phyloP scores from a whole-genome alignment of 2,113 vertebrate genomes.

The Eudyptes chrysolophus region DNA sequence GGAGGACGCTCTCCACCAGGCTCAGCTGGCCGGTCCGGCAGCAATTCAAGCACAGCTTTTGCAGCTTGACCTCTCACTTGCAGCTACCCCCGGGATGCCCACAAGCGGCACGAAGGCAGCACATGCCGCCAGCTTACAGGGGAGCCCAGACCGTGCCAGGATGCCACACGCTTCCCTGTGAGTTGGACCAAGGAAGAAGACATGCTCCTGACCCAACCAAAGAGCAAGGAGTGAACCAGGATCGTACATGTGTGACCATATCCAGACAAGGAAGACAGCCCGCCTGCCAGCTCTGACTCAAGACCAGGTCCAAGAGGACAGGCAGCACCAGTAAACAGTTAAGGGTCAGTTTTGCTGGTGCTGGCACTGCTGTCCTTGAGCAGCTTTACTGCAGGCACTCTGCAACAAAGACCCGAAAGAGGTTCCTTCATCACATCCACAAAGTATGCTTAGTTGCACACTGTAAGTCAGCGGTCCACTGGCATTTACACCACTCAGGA shows the following conservation, averaged over 20 bases:
- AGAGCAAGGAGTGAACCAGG: neutral
- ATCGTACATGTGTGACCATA: rapidly evolving
- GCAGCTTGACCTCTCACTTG: neutral
- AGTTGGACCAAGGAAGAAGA: neutral
- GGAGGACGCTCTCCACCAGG: neutral
- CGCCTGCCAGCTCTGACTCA: neutral
- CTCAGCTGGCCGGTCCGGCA: neutral
- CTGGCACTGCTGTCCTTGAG: neutral
- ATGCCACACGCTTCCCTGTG: neutral
- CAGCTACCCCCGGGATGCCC: neutral
- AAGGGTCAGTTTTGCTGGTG: neutral
- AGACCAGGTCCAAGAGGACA: neutral
- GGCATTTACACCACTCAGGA: neutral
- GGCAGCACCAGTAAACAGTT: neutral
- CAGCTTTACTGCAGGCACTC: neutral
- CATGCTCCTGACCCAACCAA: neutral
- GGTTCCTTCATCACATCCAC: neutral
- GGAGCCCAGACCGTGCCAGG: neutral
- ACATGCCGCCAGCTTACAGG: too few relatives aligned
- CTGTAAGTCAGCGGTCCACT: neutral
- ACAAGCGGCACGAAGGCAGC: neutral
- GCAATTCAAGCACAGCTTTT: neutral
- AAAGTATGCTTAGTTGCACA: neutral
- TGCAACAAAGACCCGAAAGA: neutral
- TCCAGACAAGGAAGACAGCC: neutral